phyloP scores from a whole-genome alignment of 2,888 invertebrate species.

The Apotomis betuletana region DNA sequence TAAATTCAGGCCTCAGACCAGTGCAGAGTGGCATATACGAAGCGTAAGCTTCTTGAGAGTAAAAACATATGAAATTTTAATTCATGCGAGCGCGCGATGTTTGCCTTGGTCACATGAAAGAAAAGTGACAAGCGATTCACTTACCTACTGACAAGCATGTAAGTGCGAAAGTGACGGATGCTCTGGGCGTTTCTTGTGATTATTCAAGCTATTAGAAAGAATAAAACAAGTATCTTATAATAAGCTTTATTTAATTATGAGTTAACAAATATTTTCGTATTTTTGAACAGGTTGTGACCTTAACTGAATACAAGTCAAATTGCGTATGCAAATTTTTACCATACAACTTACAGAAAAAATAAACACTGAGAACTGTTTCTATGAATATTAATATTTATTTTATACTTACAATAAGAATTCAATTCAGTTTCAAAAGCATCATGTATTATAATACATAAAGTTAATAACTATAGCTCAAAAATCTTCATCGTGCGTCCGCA shows the following conservation, averaged over 20 bases:
- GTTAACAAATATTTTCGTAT: slow-evolving; percentile 83
- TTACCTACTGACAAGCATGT: no score
- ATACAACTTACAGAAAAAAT: slow-evolving; percentile 77
- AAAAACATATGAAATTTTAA: no score
- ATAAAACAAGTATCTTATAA: slow-evolving; percentile 82
- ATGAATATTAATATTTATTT: slow-evolving; percentile 80
- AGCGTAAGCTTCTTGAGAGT: no score
- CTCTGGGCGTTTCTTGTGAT: no score
- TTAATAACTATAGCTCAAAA: slow-evolving; percentile 78
- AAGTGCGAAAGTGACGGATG: no score
- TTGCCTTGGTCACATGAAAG: no score
- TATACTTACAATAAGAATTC: slow-evolving; percentile 83
- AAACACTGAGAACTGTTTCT: slow-evolving; percentile 81
- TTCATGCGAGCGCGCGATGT: no score
- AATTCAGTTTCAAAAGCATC: slow-evolving; percentile 81
- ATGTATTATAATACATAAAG: slow-evolving; percentile 81
- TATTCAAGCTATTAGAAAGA: slow-evolving; percentile 43
- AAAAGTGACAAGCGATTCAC: no score
- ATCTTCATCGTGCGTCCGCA: slow-evolving; percentile 70
- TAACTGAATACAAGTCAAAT: slow-evolving; percentile 82
- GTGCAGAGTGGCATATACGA: no score
- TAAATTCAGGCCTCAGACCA: no score
- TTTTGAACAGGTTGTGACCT: slow-evolving; percentile 84
- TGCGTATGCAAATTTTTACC: slow-evolving; percentile 73
- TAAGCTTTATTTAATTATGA: slow-evolving; percentile 85